phyloP scores from a whole-genome alignment of 2,797 vertebrate species.

The Lagodon rhomboides region DNA sequence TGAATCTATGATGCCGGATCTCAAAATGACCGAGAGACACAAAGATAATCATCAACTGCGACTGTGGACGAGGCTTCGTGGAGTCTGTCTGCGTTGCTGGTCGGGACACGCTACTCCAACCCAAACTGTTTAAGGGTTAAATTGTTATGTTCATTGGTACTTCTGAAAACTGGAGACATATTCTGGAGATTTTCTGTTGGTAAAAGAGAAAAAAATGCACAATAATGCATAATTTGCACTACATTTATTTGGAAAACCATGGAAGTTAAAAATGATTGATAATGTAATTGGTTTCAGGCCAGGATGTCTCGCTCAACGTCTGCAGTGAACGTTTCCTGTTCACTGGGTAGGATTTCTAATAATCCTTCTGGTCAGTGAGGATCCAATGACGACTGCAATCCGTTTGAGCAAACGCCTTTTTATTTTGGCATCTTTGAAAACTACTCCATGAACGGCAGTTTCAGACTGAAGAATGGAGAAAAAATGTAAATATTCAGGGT shows the following conservation, averaged over 20 bases:
- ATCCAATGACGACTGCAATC: slow-evolving; percentile 44
- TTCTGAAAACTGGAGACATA: not conserved
- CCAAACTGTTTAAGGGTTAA: no score
- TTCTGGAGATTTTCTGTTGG: not conserved
- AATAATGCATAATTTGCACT: no score
- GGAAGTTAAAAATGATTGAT: not conserved
- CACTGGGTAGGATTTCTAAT: not conserved
- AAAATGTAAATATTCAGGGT: slow-evolving; percentile 38
- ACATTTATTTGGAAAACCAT: not conserved
- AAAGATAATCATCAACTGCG: no score
- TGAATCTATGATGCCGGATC: no score
- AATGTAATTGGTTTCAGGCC: no score
- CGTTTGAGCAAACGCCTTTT: slow-evolving; percentile 69
- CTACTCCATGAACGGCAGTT: slow-evolving; percentile 70
- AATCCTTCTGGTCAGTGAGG: not conserved
- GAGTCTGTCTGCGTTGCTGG: no score
- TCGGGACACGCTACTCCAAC: no score
- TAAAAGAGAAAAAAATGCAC: no score
- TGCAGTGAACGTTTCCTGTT: not conserved
- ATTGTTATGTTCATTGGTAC: not conserved
- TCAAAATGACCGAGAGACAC: no score
- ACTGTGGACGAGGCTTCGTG: no score
- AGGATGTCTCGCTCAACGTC: no score
- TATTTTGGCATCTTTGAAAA: slow-evolving; percentile 78
- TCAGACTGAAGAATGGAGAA: slow-evolving; percentile 61